A percentile compares a stretch with the other conserved stretches of the same genome.
phyloP scores from a whole-genome alignment of 2,888 invertebrate genomes.

The Periphyllus acericola region DNA sequence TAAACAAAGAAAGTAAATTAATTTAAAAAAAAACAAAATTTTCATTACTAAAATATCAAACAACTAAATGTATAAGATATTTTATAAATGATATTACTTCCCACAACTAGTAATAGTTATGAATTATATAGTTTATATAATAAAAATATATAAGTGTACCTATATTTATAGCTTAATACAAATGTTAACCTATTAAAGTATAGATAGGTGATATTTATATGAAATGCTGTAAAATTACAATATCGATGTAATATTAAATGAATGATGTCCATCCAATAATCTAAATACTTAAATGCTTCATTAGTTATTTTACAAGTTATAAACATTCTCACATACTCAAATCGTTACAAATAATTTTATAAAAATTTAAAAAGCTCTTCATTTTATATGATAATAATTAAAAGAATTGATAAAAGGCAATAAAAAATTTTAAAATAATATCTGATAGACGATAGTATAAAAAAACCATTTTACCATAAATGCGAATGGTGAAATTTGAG shows the following conservation, averaged over 20 bases:
- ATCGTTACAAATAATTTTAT: neutral
- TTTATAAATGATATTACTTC: neutral
- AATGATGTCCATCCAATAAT: neutral
- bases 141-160: neutral
- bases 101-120: too few relatives aligned
- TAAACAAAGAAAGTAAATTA: too few relatives aligned
- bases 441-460: constrained; percentile 12
- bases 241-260: neutral
- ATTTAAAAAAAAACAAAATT: neutral
- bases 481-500: constrained; percentile 55
- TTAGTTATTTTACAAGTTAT: neutral
- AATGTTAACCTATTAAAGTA: neutral
- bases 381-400: neutral
- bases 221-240: neutral
- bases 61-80: neutral
- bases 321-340: neutral
- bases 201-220: neutral
- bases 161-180: neutral
- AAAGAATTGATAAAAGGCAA: constrained; percentile 23
- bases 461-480: constrained; percentile 51
- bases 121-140: neutral
- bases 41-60: neutral
- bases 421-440: constrained; percentile 35
- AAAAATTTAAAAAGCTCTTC: constrained; percentile 49
- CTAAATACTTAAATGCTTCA: neutral